Evolutionary conservation across 2,797 vertebrate genomes (phyloP).

Genomic region (Premnoplex brunnescens): DNA sequence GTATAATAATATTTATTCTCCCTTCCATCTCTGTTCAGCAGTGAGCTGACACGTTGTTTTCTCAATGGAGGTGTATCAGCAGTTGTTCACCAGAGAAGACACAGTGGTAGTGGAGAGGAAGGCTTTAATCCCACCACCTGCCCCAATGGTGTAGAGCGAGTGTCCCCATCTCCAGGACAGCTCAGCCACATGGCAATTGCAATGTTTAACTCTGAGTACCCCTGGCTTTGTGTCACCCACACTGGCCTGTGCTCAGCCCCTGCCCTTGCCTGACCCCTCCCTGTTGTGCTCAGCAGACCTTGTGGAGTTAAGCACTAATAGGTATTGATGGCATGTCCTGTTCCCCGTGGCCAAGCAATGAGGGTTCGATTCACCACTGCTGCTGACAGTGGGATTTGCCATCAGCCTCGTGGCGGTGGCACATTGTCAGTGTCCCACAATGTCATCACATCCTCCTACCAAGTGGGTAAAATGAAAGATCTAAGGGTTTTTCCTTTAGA

Average conservation of each 20-base stretch:
- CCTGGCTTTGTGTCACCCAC: neutral
- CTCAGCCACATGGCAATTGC: neutral
- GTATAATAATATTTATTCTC: neutral
- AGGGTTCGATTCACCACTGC: rapidly evolving
- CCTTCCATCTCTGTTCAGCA: neutral
- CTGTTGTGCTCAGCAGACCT: rapidly evolving
- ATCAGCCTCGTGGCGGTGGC: neutral
- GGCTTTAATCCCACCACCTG: neutral
- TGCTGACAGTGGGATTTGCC: neutral
- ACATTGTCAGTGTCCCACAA: rapidly evolving
- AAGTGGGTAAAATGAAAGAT: rapidly evolving
- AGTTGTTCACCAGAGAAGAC: neutral
- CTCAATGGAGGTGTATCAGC: neutral
- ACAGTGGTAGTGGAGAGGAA: neutral
- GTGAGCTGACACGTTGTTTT: neutral
- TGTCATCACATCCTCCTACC: neutral
- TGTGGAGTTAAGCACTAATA: neutral
- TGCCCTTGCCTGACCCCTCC: neutral
- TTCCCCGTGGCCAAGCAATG: neutral
- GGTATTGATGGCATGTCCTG: neutral
- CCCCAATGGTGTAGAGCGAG: rapidly evolving
- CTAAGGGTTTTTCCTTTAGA: neutral
- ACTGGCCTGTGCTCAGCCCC: neutral
- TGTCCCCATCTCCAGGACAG: rapidly evolving
- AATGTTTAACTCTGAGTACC: rapidly evolving